These are phyloP conservation scores for Dryomyza anilis DNA, from an alignment of 2,888 invertebrate species.

Conservation along the genomic window DNA sequence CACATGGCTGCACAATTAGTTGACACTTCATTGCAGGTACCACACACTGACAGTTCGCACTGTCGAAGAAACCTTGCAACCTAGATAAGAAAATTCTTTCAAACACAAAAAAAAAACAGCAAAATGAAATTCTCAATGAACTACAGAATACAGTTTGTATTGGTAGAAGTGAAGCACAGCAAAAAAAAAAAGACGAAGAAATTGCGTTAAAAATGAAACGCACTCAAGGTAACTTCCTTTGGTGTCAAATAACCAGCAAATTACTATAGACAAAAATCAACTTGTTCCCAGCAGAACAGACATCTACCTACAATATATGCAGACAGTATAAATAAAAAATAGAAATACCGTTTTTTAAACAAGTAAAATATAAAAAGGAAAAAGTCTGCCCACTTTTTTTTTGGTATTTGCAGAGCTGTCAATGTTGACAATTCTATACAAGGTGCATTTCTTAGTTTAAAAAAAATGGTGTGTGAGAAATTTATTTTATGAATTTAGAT, in stretches of 20 bases:
- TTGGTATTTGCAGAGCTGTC: no score
- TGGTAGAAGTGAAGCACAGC: background rate
- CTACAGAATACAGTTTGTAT: background rate
- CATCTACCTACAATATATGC: no score
- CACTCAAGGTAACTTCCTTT: conserved; percentile 52
- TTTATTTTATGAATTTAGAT: no score
- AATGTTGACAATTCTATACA: no score
- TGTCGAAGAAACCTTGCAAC: background rate
- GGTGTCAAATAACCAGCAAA: conserved; percentile 26
- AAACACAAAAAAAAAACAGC: background rate
- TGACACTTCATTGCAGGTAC: conserved; percentile 4
- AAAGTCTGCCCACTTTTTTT: no score
- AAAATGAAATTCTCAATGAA: background rate
- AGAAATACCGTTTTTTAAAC: no score
- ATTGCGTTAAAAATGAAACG: conserved; percentile 41
- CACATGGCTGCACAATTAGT: conserved; percentile 9
- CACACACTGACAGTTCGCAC: background rate
- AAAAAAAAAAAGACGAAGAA: background rate
- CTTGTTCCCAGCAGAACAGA: background rate
- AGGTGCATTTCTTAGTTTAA: no score
- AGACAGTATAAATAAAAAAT: no score
- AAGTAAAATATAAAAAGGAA: no score
- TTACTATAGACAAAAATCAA: background rate
- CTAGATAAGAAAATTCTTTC: no score
- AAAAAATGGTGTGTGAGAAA: no score